Percentiles rank a stretch among this genome's conserved stretches.
These are phyloP conservation scores for Patella pellucida DNA, from an alignment of 2,888 invertebrate species.

Conservation along the genomic window DNA sequence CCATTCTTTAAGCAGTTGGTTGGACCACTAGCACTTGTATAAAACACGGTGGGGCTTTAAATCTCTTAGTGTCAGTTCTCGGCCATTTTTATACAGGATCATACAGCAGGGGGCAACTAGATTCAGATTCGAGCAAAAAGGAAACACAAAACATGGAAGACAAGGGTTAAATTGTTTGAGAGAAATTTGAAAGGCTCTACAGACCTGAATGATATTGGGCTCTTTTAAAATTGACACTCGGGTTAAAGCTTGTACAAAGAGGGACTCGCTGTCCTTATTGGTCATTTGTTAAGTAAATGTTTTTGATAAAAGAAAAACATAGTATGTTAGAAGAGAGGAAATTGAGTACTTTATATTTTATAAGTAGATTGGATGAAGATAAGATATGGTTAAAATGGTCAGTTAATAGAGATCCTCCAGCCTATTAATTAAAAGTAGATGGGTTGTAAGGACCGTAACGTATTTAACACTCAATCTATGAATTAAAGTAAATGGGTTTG, in stretches of 20 bases:
- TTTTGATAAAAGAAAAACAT: background rate
- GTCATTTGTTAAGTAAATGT: background rate
- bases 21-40: no score
- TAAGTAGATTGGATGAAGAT: background rate
- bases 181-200: background rate
- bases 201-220: background rate
- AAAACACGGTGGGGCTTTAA: no score
- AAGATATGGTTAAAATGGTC: no score
- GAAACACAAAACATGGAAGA: background rate
- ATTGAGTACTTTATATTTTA: background rate
- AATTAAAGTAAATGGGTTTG: no score
- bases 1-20: background rate
- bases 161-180: constrained; percentile 1
- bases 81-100: background rate
- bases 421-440: no score
- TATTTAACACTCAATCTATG: no score
- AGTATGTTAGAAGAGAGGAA: background rate
- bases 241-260: background rate
- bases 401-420: no score
- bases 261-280: background rate
- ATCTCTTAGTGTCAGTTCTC: no score
- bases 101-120: background rate
- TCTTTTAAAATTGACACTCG: background rate
- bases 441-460: no score
- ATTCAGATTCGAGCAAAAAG: background rate